Evolutionary conservation across 2,113 vertebrate genomes (phyloP).

Genomic region (Megalops atlanticus): DNA sequence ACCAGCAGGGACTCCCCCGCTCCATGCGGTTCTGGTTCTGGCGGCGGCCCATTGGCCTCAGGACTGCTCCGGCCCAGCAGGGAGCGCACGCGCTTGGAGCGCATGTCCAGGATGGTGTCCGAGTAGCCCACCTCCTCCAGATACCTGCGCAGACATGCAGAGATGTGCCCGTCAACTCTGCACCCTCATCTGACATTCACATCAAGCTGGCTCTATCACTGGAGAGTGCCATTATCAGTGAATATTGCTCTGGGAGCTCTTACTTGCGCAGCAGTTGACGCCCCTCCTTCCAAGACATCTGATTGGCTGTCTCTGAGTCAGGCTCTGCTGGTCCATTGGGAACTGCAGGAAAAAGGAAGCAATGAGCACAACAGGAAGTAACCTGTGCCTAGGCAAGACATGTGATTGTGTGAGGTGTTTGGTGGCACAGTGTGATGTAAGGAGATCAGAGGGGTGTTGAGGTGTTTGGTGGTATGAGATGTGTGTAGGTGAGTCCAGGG

Average conservation of each 20-base stretch:
- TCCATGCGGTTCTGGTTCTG: slow-evolving; percentile 58
- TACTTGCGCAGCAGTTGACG: slow-evolving; percentile 89
- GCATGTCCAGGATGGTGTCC: slow-evolving; percentile 89
- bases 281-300: slow-evolving; percentile 88
- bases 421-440: not conserved
- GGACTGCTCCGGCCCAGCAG: slow-evolving; percentile 80
- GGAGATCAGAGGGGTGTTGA: not conserved
- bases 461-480: not conserved
- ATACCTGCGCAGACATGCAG: slow-evolving; percentile 67
- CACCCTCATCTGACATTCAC: too few species aligned
- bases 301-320: slow-evolving; percentile 77
- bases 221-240: too few species aligned
- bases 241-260: slow-evolving; percentile 36
- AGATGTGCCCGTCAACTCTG: too few species aligned
- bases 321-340: slow-evolving; percentile 82
- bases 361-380: slow-evolving; percentile 28
- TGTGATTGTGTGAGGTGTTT: not conserved
- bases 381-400: not conserved
- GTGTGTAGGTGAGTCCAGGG: not conserved
- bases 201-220: too few species aligned
- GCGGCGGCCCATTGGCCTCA: slow-evolving; percentile 75
- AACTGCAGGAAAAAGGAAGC: slow-evolving; percentile 60
- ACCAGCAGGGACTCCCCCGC: slow-evolving; percentile 79
- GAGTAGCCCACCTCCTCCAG: slow-evolving; percentile 90
- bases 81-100: slow-evolving; percentile 83